Conservation (phyloP, 2,113 vertebrate species). For the Otolemur garnettii region DNA sequence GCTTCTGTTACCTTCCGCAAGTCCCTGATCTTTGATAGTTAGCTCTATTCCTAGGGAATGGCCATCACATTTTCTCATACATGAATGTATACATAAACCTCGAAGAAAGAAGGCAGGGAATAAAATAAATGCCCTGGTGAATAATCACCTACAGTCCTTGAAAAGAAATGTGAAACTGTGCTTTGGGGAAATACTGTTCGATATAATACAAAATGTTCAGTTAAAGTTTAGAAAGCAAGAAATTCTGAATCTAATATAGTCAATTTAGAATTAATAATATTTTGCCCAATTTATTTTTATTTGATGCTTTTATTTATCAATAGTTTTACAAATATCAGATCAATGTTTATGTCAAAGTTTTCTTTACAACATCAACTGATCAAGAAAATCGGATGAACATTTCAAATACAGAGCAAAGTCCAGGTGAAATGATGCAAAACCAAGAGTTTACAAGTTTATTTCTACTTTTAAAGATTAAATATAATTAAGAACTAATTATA, state of each 20-base stretch:
- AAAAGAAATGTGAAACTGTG: not conserved
- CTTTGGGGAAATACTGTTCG: not conserved
- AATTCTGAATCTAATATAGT: not conserved
- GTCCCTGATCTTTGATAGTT: not conserved
- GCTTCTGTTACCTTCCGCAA: not conserved
- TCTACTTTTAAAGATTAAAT: not conserved
- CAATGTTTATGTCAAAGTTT: not conserved
- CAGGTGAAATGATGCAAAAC: not conserved
- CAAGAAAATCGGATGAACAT: not conserved
- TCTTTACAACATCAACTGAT: not conserved
- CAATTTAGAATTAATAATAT: not conserved
- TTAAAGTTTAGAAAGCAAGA: not conserved
- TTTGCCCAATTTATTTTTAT: not conserved
- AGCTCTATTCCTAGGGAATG: not conserved
- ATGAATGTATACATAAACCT: not conserved
- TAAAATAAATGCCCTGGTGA: not conserved
- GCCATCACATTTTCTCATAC: not conserved
- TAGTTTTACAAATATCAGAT: not conserved
- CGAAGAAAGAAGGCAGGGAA: not conserved
- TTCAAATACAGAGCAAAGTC: not conserved
- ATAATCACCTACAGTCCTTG: not conserved
- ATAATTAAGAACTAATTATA: not conserved
- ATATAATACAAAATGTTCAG: not conserved
- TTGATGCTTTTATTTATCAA: not conserved
- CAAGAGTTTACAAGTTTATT: not conserved